Evolutionary conservation across 1,140 invertebrate species (phyloP).

Genomic region (Arion vulgaris): DNA sequence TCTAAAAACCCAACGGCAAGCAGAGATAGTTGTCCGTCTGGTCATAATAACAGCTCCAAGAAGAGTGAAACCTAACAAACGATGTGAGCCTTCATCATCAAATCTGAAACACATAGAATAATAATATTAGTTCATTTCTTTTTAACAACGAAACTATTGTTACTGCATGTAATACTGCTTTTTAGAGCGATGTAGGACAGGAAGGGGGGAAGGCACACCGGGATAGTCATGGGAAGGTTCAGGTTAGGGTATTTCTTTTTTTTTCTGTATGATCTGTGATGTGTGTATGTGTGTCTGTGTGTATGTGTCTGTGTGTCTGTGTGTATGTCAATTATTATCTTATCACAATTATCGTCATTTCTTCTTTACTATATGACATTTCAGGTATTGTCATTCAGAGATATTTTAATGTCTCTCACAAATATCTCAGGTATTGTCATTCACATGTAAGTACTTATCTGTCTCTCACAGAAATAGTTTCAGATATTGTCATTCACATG

Average conservation of each 20-base stretch:
- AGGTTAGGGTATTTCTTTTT: too few species aligned
- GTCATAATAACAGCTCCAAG: not conserved
- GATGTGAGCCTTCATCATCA: slow-evolving; percentile 18
- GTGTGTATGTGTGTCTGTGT: not conserved
- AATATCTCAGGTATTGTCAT: too few species aligned
- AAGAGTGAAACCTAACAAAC: slow-evolving; percentile 13
- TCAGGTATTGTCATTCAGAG: too few species aligned
- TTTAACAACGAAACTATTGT: not conserved
- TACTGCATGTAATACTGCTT: too few species aligned
- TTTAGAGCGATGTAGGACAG: too few species aligned
- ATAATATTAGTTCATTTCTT: not conserved
- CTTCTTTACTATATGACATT: too few species aligned
- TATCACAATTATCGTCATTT: not conserved
- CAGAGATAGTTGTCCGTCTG: not conserved
- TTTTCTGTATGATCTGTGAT: too few species aligned
- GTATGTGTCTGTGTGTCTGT: not conserved
- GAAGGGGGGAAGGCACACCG: not conserved
- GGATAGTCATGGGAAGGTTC: not conserved
- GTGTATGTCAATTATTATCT: too few species aligned
- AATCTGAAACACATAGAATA: slow-evolving; percentile 10
- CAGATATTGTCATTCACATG: too few species aligned
- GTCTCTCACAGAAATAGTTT: too few species aligned
- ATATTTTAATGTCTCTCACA: too few species aligned
- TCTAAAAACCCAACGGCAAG: not conserved
- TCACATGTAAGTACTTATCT: too few species aligned